A percentile compares a stretch with the other conserved stretches of the same genome.
Evolutionary conservation across 2,797 vertebrate species (phyloP).

Genomic region (Acrossocheilus fasciatus): DNA sequence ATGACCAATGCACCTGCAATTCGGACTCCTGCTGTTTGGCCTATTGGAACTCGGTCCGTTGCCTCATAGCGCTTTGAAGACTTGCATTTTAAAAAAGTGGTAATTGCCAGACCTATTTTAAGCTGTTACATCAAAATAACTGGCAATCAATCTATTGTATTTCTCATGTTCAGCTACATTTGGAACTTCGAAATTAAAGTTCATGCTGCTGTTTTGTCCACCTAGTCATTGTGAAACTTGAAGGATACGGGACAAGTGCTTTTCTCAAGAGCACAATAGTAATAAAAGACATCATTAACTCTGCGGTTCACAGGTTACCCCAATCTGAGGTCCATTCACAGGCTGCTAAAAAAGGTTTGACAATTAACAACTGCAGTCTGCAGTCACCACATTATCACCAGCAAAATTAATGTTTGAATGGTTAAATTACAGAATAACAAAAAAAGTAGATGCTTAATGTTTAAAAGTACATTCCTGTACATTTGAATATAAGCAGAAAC

Average conservation of each 20-base stretch:
- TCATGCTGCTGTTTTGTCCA: neutral
- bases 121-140: neutral
- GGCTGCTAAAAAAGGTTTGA: conserved; percentile 6
- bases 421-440: neutral
- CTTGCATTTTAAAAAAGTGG: neutral
- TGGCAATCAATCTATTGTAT: neutral
- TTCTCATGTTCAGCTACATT: neutral
- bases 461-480: neutral
- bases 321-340: neutral
- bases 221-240: neutral
- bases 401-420: neutral
- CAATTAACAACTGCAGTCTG: neutral
- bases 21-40: neutral
- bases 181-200: neutral
- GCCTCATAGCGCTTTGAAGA: neutral
- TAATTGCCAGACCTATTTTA: neutral
- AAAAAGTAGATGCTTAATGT: neutral
- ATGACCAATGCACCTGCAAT: neutral
- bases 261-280: conserved; percentile 17
- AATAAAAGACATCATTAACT: conserved; percentile 28
- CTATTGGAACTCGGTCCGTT: neutral
- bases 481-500: neutral
- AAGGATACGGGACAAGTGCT: neutral
- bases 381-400: neutral
- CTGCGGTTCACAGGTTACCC: neutral